Evolutionary conservation across 2,797 vertebrate species (phyloP).

Genomic region (Acrossocheilus fasciatus): DNA sequence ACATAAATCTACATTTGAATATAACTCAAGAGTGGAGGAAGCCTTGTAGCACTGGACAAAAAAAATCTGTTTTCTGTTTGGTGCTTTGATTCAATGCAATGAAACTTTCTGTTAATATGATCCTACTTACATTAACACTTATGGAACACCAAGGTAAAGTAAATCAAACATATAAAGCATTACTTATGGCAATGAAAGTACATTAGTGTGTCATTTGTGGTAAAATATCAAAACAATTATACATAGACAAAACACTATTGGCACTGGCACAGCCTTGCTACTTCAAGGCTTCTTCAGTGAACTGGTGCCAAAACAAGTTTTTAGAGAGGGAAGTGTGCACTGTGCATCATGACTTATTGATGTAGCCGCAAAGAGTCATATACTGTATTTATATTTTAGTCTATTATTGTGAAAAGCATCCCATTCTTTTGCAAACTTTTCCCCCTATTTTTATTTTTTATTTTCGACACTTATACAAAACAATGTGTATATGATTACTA

Average conservation of each 20-base stretch:
- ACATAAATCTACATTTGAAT: background rate
- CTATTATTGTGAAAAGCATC: background rate
- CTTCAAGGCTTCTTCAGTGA: background rate
- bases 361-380: background rate
- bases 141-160: background rate
- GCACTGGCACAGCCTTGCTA: background rate
- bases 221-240: background rate
- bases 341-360: background rate
- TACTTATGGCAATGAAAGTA: background rate
- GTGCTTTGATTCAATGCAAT: background rate
- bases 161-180: background rate
- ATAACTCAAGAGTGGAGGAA: background rate
- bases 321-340: background rate
- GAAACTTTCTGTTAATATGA: background rate
- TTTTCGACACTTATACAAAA: background rate
- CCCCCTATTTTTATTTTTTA: too few species aligned
- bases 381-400: background rate
- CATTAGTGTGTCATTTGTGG: background rate
- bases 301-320: background rate
- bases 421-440: background rate
- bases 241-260: background rate
- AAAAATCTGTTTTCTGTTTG: background rate
- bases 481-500: background rate
- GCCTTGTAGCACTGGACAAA: background rate
- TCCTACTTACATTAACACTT: background rate